phyloP scores from a whole-genome alignment of 2,113 vertebrate species.

The Melierax canorus region DNA sequence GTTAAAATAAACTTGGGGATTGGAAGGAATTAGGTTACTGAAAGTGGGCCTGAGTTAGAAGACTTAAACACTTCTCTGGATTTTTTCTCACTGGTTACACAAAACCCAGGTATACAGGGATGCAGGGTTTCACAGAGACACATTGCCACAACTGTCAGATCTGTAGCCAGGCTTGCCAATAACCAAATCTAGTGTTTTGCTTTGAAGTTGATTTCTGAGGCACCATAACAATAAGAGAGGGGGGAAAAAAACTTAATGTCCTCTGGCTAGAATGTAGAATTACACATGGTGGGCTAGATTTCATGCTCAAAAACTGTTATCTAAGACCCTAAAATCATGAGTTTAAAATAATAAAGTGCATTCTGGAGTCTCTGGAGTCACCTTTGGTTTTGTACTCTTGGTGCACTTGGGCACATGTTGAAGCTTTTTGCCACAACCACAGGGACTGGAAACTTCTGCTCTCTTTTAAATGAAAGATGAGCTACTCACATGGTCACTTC shows the following conservation, averaged over 20 bases:
- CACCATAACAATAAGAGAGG: not conserved
- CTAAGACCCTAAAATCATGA: not conserved
- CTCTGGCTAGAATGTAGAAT: not conserved
- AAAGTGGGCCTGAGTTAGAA: not conserved
- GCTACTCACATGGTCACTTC: not conserved
- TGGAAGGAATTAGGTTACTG: not conserved
- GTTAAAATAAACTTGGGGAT: conserved; percentile 14
- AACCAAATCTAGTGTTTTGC: not conserved
- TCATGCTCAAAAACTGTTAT: not conserved
- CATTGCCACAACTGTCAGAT: conserved; percentile 4
- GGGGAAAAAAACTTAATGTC: not conserved
- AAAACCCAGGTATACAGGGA: not conserved
- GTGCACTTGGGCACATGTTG: not conserved
- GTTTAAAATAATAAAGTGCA: not conserved
- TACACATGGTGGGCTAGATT: not conserved
- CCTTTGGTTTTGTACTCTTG: not conserved
- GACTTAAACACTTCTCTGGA: not conserved
- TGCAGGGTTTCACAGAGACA: not conserved
- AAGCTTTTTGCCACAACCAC: not conserved
- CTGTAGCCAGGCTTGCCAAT: not conserved
- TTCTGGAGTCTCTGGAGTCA: not conserved
- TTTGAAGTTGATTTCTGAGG: conserved; percentile 44
- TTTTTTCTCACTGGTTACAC: not conserved
- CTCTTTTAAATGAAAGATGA: not conserved
- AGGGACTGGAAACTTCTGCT: not conserved